phyloP scores from a whole-genome alignment of 2,888 invertebrate genomes.

The Aplocera efformata region DNA sequence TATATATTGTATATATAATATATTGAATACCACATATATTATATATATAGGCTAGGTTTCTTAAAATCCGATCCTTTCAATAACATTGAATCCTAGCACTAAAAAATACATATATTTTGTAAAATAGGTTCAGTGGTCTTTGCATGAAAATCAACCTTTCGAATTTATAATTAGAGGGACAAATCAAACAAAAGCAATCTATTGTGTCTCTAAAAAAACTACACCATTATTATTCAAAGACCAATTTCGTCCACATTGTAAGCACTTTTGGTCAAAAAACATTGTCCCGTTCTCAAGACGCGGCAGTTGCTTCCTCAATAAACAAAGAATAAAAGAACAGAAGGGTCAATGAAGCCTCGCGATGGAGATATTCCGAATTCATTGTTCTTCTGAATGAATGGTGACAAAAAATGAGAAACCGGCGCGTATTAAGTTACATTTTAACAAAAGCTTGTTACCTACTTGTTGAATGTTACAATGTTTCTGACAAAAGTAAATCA shows the following conservation, averaged over 20 bases:
- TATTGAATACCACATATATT: no score
- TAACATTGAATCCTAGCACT: no score
- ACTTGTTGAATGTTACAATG: neutral
- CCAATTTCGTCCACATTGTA: slow-evolving; percentile 8
- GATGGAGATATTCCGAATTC: slow-evolving; percentile 14
- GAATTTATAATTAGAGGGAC: no score
- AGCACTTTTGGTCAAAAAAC: neutral
- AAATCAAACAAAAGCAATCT: no score
- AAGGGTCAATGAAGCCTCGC: slow-evolving; percentile 24
- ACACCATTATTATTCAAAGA: slow-evolving; percentile 7
- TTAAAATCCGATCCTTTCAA: no score
- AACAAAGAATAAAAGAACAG: slow-evolving; percentile 14
- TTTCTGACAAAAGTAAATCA: slow-evolving; percentile 1
- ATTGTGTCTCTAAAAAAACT: neutral
- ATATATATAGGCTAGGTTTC: no score
- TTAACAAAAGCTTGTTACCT: slow-evolving; percentile 3
- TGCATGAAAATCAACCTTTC: no score
- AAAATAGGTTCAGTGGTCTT: no score
- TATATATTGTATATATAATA: no score
- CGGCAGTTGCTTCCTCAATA: slow-evolving; percentile 6
- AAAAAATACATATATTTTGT: no score
- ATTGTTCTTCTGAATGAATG: slow-evolving; percentile 25
- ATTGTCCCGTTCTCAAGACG: neutral
- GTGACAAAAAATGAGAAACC: slow-evolving; percentile 19
- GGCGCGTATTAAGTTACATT: slow-evolving; percentile 20